Conservation (phyloP, 2,113 vertebrate species). For the Seriola rivoliana region DNA sequence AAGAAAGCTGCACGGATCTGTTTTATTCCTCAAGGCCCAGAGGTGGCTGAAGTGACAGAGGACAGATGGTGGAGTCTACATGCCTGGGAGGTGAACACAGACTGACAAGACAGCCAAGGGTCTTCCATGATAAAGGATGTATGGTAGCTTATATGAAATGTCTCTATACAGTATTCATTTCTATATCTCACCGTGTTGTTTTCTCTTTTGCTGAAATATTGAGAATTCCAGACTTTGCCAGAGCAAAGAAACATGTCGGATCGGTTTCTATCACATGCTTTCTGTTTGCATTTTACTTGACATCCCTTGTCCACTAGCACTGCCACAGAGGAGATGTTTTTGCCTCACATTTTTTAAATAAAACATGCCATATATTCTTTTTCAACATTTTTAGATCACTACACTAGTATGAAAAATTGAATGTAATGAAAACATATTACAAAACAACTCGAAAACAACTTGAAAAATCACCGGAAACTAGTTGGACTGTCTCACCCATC, state of each 20-base stretch:
- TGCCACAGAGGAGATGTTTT: not conserved
- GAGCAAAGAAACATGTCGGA: not conserved
- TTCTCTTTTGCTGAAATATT: not conserved
- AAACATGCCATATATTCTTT: not conserved
- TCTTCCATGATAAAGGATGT: conserved; percentile 43
- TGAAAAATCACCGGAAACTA: conserved; percentile 1
- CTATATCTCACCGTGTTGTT: not conserved
- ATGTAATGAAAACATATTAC: not conserved
- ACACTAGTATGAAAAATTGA: not conserved
- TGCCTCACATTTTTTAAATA: no score
- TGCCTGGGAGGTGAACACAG: conserved; percentile 43
- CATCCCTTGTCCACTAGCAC: not conserved
- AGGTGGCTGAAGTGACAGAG: conserved; percentile 53
- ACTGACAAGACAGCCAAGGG: conserved; percentile 51
- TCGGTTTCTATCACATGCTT: not conserved
- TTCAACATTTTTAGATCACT: not conserved
- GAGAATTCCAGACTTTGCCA: not conserved
- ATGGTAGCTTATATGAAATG: not conserved
- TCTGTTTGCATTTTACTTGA: not conserved
- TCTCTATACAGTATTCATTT: not conserved
- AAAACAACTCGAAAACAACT: not conserved
- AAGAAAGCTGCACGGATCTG: conserved; percentile 21
- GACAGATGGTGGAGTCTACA: conserved; percentile 61
- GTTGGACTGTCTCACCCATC: not conserved
- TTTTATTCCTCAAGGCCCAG: conserved; percentile 46